phyloP scores from a whole-genome alignment of 2,888 invertebrate species.

The Sesamia inferens region DNA sequence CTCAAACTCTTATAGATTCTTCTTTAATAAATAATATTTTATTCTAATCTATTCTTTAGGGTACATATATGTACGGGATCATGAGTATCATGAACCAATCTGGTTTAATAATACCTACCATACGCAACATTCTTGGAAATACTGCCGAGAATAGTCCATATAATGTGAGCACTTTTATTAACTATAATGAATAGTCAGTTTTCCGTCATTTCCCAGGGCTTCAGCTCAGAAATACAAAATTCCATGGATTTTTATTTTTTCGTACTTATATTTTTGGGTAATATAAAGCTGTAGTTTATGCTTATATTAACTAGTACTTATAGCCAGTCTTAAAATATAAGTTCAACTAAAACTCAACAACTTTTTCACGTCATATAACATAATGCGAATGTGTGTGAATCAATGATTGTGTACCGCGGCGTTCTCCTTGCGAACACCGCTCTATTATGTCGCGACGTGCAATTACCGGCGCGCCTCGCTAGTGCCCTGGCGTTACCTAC shows the following conservation, averaged over 20 bases:
- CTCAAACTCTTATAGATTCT: no score
- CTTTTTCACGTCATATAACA: constrained; percentile 3
- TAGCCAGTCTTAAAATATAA: neutral
- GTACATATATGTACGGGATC: neutral
- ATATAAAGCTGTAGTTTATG: neutral
- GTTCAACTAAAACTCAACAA: neutral
- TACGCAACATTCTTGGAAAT: neutral
- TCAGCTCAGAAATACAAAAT: neutral
- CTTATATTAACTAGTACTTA: no score
- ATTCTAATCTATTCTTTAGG: no score
- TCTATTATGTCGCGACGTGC: constrained; percentile 45
- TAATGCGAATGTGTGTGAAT: constrained; percentile 12
- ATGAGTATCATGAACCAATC: neutral
- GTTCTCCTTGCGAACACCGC: constrained; percentile 14
- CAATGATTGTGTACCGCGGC: constrained; percentile 15
- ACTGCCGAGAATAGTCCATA: neutral
- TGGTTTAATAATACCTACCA: neutral
- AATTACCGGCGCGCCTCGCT: constrained; percentile 32
- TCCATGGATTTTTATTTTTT: no score
- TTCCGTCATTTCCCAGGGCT: neutral
- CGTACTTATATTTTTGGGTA: neutral
- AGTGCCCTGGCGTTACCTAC: neutral
- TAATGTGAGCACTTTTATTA: constrained; percentile 1
- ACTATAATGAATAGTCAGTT: neutral
- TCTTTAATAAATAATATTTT: no score